Conservation (phyloP, 35 echinoderm and acorn worm genomes). For the Heliocidaris tuberculata region DNA sequence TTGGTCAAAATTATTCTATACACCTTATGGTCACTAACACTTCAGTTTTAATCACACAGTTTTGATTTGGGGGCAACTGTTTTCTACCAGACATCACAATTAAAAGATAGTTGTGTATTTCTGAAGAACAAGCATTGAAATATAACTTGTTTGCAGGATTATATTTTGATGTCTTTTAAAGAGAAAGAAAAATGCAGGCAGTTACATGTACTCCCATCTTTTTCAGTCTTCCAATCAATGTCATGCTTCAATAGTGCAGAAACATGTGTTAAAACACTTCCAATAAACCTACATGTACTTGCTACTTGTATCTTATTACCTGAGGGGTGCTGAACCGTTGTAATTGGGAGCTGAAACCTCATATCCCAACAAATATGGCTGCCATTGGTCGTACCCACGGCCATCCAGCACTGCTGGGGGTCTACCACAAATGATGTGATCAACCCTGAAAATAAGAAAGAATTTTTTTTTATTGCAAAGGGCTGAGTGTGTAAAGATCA, state of each 20-base stretch:
- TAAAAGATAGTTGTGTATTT: no score
- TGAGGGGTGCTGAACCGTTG: constrained; percentile 79
- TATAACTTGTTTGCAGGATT: no score
- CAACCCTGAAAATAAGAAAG: constrained; percentile 61
- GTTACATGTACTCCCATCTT: no score
- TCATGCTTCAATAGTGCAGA: neutral
- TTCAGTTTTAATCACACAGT: no score
- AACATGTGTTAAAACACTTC: neutral
- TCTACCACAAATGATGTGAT: constrained; percentile 95
- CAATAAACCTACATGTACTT: neutral
- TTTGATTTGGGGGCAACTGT: no score
- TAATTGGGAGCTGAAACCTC: constrained; percentile 95
- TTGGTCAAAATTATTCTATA: no score
- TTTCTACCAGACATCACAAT: no score
- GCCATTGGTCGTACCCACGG: constrained; percentile 90
- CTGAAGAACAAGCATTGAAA: no score
- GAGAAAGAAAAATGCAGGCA: no score
- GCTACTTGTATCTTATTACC: constrained; percentile 44
- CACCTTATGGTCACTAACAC: no score
- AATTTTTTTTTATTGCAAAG: neutral
- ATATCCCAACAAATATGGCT: constrained; percentile 95
- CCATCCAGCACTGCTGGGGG: constrained; percentile 94
- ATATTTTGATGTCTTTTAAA: no score
- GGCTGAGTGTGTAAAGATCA: neutral
- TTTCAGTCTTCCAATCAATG: no score